A percentile compares a stretch with the other conserved stretches of the same genome.
Evolutionary conservation across 2,113 vertebrate genomes (phyloP).

Genomic region (Petroica traversi): DNA sequence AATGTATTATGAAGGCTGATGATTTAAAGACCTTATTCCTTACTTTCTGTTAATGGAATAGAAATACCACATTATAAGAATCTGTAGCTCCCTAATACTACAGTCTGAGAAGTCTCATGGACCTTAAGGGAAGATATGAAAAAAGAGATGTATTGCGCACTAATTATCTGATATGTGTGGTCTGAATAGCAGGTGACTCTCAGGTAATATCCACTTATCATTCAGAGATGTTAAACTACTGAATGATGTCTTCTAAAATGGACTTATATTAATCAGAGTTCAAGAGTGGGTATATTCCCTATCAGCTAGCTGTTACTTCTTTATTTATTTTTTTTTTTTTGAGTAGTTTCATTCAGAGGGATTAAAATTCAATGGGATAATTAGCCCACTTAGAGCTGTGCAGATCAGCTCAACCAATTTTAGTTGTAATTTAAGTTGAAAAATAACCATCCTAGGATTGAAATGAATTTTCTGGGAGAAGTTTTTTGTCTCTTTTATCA

Average conservation of each 20-base stretch:
- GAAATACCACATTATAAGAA: background rate
- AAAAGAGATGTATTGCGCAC: background rate
- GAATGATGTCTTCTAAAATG: background rate
- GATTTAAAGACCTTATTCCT: background rate
- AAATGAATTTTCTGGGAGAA: background rate
- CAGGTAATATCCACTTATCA: background rate
- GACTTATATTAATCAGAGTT: background rate
- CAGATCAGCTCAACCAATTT: background rate
- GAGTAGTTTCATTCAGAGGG: background rate
- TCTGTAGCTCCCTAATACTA: background rate
- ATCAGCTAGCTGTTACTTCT: background rate
- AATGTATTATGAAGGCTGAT: background rate
- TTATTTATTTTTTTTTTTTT: background rate
- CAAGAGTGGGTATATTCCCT: background rate
- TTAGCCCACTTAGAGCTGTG: background rate
- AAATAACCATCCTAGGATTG: rapidly evolving
- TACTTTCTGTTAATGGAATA: background rate
- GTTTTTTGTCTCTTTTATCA: background rate
- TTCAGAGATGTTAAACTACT: background rate
- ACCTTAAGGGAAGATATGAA: background rate
- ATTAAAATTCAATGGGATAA: background rate
- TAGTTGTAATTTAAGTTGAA: background rate
- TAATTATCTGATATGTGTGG: background rate
- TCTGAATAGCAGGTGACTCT: background rate
- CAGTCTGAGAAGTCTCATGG: background rate